A percentile compares a stretch with the other conserved stretches of the same genome.
These are phyloP conservation scores for Chouioia cunea DNA, from an alignment of 2,888 invertebrate species.

Conservation along the genomic window DNA sequence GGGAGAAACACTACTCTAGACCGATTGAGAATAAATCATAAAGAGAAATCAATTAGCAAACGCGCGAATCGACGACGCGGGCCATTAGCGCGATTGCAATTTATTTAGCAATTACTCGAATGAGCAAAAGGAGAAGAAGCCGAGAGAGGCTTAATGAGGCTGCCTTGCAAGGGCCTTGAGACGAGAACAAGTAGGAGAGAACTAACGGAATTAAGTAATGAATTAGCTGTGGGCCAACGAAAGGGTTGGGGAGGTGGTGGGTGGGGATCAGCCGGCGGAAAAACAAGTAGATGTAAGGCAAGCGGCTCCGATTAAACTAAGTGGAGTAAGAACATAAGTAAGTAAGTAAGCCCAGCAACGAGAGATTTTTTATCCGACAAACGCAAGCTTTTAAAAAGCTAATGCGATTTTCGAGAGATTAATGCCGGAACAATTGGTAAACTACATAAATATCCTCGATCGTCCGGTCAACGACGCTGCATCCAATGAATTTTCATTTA, in stretches of 20 bases:
- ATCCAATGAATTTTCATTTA: too few relatives aligned
- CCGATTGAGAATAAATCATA: too few relatives aligned
- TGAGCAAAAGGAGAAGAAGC: slow-evolving; percentile 60
- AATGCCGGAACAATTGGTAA: neutral
- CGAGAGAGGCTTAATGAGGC: slow-evolving; percentile 59
- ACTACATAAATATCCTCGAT: too few relatives aligned
- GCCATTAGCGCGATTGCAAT: slow-evolving; percentile 68
- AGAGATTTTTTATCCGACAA: slow-evolving; percentile 42
- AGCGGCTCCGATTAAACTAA: slow-evolving; percentile 65
- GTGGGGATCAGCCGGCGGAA: slow-evolving; percentile 65
- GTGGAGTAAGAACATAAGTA: slow-evolving; percentile 64
- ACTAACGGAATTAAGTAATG: slow-evolving; percentile 67
- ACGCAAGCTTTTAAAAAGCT: slow-evolving; percentile 4
- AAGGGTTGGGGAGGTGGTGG: too few relatives aligned
- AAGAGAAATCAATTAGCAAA: neutral
- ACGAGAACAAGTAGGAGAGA: slow-evolving; percentile 44
- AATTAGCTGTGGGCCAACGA: slow-evolving; percentile 60
- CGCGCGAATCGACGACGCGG: slow-evolving; percentile 46
- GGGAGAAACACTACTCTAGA: too few relatives aligned
- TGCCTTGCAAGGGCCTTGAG: slow-evolving; percentile 48
- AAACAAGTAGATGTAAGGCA: slow-evolving; percentile 66
- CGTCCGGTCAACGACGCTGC: too few relatives aligned
- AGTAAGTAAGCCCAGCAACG: slow-evolving; percentile 55
- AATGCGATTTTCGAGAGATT: slow-evolving; percentile 7
- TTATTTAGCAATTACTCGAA: slow-evolving; percentile 69